Evolutionary conservation across 2,888 invertebrate genomes (phyloP).

Genomic region (Archips crataeganus): DNA sequence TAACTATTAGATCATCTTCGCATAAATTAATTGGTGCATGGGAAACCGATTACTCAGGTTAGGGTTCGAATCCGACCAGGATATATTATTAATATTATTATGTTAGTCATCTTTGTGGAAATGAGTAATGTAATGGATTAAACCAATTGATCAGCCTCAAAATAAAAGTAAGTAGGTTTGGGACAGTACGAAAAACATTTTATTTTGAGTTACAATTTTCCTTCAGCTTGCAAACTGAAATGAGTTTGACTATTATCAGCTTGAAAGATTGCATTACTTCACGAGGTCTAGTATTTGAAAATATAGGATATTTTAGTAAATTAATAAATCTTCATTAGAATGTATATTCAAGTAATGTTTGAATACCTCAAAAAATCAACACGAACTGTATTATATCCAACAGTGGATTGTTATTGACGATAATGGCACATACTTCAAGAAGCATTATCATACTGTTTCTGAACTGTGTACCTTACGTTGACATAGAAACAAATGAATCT

Average conservation of each 20-base stretch:
- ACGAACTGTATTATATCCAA: too few relatives aligned
- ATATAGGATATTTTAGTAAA: too few relatives aligned
- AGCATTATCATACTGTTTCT: background rate
- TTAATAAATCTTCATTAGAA: too few relatives aligned
- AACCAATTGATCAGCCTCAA: conserved; percentile 23
- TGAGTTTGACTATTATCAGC: too few relatives aligned
- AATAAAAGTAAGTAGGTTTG: conserved; percentile 18
- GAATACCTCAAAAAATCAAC: too few relatives aligned
- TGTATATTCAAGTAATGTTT: too few relatives aligned
- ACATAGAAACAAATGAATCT: conserved; percentile 37
- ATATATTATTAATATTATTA: conserved; percentile 44
- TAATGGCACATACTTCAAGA: background rate
- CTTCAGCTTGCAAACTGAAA: too few relatives aligned
- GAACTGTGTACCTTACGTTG: conserved; percentile 19
- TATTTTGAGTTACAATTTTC: background rate
- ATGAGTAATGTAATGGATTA: conserved; percentile 55
- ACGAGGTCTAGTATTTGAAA: too few relatives aligned
- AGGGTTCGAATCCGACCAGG: conserved; percentile 56
- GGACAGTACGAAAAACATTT: conserved; percentile 9
- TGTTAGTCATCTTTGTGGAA: conserved; percentile 58
- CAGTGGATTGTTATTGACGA: too few relatives aligned
- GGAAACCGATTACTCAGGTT: conserved; percentile 50
- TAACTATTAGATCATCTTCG: conserved; percentile 51
- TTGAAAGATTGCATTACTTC: too few relatives aligned
- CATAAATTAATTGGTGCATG: conserved; percentile 48